Evolutionary conservation across 23 tunicate species (phyloP).

Genomic region (Trididemnum nubilum): DNA sequence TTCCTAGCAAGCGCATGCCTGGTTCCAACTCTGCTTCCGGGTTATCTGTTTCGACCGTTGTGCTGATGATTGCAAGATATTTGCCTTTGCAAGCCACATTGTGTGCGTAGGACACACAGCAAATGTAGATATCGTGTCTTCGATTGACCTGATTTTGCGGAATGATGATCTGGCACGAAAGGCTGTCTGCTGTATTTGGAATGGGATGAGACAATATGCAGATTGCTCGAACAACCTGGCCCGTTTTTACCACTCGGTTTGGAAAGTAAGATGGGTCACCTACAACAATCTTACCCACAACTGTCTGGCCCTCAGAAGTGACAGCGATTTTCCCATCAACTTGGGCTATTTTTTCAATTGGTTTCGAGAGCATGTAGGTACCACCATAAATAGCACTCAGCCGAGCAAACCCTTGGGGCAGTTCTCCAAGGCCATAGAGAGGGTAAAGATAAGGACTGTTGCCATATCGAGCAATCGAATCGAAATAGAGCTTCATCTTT

Average conservation of each 20-base stretch:
- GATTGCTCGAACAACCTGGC: constrained; percentile 89
- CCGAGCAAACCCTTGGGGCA: constrained; percentile 98
- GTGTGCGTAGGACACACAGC: constrained; percentile 84
- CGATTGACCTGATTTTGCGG: constrained; percentile 81
- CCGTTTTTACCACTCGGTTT: constrained; percentile 64
- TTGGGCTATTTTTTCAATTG: constrained; percentile 66
- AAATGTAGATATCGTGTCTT: constrained; percentile 81
- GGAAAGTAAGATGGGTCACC: constrained; percentile 98
- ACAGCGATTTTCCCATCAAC: constrained; percentile 76
- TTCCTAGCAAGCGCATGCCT: constrained; percentile 54
- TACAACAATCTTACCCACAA: constrained; percentile 73
- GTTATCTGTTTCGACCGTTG: constrained; percentile 90
- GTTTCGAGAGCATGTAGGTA: constrained; percentile 98
- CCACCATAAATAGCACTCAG: constrained; percentile 99
- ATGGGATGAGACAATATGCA: constrained; percentile 89
- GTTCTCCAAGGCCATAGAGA: constrained; percentile 97
- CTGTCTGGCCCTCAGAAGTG: constrained; percentile 98
- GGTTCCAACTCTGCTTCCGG: constrained; percentile 74
- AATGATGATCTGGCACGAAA: constrained; percentile 94
- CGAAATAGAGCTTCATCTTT: constrained; percentile 67
- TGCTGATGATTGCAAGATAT: constrained; percentile 89
- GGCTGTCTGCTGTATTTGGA: constrained; percentile 54
- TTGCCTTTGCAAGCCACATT: constrained; percentile 84
- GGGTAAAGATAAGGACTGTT: constrained; percentile 95
- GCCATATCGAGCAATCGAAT: constrained; percentile 77